Base-by-base conservation (phyloP, 2,797 vertebrate species). In the Pseudochirops cupreus region DNA sequence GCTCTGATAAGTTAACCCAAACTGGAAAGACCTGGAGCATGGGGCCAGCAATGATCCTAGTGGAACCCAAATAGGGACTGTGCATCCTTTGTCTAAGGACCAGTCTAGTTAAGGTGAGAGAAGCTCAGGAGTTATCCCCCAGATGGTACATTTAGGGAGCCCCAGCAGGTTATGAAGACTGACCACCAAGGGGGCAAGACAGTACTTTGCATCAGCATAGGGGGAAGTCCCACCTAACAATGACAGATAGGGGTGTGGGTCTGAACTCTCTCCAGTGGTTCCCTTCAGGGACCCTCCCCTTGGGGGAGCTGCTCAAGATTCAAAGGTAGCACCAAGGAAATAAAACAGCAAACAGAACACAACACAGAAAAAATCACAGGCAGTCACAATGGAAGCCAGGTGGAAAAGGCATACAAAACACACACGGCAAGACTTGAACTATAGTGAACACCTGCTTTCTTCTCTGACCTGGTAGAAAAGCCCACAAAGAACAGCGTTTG, bases 341-440 rank as follows among this genome's bases (percentile, higher is more conserved):
- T 5, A 10, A 67, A 0, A 0, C 11, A 92, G 50, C 90, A 97
- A 97, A 0, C 33, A 24, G 87, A 53, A 26, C 0, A 0, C 0
- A 31, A 91, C 90, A 91, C 54, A 91, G 89, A 54, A 91, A 55
- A 54, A 33, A 53, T 54, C 90, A 90, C 89, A 91, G 90, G 55
- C 90, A 91, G 28, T 33, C 90, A 55, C 52, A 18, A 10, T 55
- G 53, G 52, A 91, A 21, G 31, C 90, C 28, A 18, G 33, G 90
- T 91, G 14, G 33, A 53, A 28, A 55, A 91, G 29, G 1, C 9
- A 16, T 18, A 91, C 54, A 91, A 55, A 46, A 33, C 28, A 55
- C 12, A 33, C 29, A 54, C 3, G 54, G 1, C 39, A 13, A 50
- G 21, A 26, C 9, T 10, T 0, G 74, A 46, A 87, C 21, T 11